These are phyloP conservation scores for Oxycera nigricornis DNA, from an alignment of 2,888 invertebrate genomes.

Conservation along the genomic window DNA sequence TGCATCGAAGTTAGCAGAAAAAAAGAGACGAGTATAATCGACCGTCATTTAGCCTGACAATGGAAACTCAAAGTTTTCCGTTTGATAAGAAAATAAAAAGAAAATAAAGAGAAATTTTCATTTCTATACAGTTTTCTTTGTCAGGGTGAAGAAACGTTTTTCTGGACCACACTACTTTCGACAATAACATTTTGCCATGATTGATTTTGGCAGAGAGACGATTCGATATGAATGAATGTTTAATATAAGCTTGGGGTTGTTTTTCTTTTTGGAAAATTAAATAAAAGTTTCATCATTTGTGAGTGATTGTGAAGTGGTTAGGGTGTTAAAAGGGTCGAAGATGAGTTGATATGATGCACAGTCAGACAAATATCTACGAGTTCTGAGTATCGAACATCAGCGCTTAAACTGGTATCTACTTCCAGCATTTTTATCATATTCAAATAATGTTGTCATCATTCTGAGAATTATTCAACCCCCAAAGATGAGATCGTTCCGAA, in stretches of 20 bases:
- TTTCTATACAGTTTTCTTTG: not conserved
- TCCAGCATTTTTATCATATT: too few species aligned
- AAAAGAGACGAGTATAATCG: slow-evolving; percentile 39
- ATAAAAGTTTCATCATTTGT: too few species aligned
- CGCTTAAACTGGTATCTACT: too few species aligned
- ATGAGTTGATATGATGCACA: too few species aligned
- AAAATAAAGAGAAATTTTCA: slow-evolving; percentile 5
- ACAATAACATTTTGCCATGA: not conserved
- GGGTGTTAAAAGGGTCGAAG: too few species aligned
- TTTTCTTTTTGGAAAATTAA: too few species aligned
- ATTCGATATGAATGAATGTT: not conserved
- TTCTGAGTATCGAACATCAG: too few species aligned
- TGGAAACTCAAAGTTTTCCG: slow-evolving; percentile 5
- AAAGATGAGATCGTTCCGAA: too few species aligned
- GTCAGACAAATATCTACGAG: too few species aligned
- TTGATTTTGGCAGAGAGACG: not conserved
- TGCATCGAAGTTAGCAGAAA: not conserved
- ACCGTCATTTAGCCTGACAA: slow-evolving; percentile 39
- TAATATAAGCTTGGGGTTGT: not conserved
- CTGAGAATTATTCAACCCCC: too few species aligned
- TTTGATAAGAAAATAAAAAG: not conserved
- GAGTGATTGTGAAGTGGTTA: too few species aligned
- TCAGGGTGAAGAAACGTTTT: not conserved
- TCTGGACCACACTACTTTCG: not conserved
- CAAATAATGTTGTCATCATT: too few species aligned